Evolutionary conservation across 2,113 vertebrate genomes (phyloP).

Genomic region (Syngnathus scovelli): DNA sequence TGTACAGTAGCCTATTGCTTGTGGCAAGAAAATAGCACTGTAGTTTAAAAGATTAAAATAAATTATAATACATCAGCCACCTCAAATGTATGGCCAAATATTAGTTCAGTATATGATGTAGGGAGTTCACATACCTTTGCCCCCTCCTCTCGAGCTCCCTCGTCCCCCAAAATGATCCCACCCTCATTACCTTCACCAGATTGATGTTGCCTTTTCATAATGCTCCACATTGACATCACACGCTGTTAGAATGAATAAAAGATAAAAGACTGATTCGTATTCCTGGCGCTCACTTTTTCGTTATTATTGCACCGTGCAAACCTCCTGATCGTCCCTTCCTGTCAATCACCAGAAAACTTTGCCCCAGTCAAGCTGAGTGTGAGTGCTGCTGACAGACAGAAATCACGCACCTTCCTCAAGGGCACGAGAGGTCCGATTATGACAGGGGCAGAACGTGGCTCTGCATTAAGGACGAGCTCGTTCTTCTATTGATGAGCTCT

Average conservation of each 20-base stretch:
- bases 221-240: constrained; percentile 48
- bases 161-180: constrained; percentile 38
- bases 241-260: constrained; percentile 72
- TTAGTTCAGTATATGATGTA: constrained; percentile 51
- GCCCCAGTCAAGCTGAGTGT: constrained; percentile 53
- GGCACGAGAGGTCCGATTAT: constrained; percentile 50
- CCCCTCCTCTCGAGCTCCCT: constrained; percentile 17
- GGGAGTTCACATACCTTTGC: constrained; percentile 36
- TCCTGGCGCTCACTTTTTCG: constrained; percentile 50
- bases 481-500: constrained; percentile 5
- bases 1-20: too few species aligned
- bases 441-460: constrained; percentile 25
- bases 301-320: constrained; percentile 49
- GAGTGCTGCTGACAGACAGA: constrained; percentile 54
- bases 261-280: constrained; percentile 71
- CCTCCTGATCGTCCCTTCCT: constrained; percentile 33
- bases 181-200: constrained; percentile 60
- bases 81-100: constrained; percentile 52
- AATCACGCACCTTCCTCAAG: constrained; percentile 51
- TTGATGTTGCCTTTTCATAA: constrained; percentile 71
- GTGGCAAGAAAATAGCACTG: too few species aligned
- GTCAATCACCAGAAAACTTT: constrained; percentile 57
- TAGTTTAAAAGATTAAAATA: too few species aligned
- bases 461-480: constrained; percentile 22
- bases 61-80: constrained; percentile 25